These are phyloP conservation scores for Alviniconcha strummeri DNA, from an alignment of 2,888 invertebrate species.

Conservation along the genomic window DNA sequence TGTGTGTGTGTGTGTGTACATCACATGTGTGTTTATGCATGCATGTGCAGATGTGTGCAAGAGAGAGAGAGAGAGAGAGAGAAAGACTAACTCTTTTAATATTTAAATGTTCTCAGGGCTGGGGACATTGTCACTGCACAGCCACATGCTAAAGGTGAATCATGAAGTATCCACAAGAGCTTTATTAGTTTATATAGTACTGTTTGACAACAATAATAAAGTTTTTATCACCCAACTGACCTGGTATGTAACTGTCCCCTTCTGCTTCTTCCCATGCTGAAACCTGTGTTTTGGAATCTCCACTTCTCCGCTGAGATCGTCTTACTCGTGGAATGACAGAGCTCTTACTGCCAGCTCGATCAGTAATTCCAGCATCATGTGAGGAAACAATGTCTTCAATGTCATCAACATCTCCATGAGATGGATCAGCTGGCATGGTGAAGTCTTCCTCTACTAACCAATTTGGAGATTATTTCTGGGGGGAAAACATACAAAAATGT, in stretches of 20 bases:
- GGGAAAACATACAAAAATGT: no score
- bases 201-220: no score
- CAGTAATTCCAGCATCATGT: conserved; percentile 45
- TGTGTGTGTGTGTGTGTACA: no score
- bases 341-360: conserved; percentile 40
- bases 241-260: conserved; percentile 73
- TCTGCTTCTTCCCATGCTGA: conserved; percentile 37
- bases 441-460: not conserved
- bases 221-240: conserved; percentile 73
- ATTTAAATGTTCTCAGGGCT: no score
- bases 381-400: conserved; percentile 63
- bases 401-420: conserved; percentile 54
- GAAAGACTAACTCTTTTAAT: not conserved
- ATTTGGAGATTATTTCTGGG: no score
- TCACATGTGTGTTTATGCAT: no score
- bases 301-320: conserved; percentile 37
- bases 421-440: conserved; percentile 17
- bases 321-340: conserved; percentile 57
- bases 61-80: not conserved
- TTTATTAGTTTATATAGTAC: no score
- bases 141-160: no score
- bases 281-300: conserved; percentile 13
- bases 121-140: no score
- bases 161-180: no score
- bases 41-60: no score